A percentile compares a stretch with the other conserved stretches of the same genome.
phyloP scores from a whole-genome alignment of 2,888 invertebrate genomes.

The Sinhomidia bicolor region DNA sequence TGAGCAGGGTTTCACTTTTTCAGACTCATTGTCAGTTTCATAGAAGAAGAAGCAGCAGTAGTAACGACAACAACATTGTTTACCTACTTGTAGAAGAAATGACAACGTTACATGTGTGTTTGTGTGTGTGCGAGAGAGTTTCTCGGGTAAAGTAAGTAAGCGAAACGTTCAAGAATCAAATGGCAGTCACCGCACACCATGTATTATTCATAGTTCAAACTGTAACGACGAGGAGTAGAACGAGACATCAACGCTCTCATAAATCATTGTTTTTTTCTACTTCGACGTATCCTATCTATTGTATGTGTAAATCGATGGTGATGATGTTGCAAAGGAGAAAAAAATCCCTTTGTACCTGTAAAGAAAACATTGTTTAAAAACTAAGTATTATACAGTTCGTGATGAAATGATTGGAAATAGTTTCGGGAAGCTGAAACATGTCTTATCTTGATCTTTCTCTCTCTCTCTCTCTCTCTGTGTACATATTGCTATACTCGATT shows the following conservation, averaged over 20 bases:
- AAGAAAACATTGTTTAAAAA: too few species aligned
- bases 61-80: too few species aligned
- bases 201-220: constrained; percentile 12
- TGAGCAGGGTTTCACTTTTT: not conserved
- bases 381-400: too few species aligned
- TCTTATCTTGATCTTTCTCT: not conserved
- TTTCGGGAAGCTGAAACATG: not conserved
- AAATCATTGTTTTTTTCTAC: constrained; percentile 20
- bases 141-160: not conserved
- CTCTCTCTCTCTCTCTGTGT: not conserved
- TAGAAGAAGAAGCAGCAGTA: not conserved
- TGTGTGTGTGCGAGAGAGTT: too few species aligned
- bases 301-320: not conserved
- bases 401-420: not conserved
- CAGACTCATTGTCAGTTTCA: not conserved
- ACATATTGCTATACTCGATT: too few species aligned
- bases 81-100: not conserved
- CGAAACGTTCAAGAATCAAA: not conserved
- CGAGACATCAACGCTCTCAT: not conserved
- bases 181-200: not conserved
- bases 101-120: not conserved
- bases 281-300: not conserved
- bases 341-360: not conserved
- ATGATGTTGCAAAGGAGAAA: not conserved
- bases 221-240: not conserved